phyloP scores from a whole-genome alignment of 2,797 vertebrate species.

The Acanthornis magna region DNA sequence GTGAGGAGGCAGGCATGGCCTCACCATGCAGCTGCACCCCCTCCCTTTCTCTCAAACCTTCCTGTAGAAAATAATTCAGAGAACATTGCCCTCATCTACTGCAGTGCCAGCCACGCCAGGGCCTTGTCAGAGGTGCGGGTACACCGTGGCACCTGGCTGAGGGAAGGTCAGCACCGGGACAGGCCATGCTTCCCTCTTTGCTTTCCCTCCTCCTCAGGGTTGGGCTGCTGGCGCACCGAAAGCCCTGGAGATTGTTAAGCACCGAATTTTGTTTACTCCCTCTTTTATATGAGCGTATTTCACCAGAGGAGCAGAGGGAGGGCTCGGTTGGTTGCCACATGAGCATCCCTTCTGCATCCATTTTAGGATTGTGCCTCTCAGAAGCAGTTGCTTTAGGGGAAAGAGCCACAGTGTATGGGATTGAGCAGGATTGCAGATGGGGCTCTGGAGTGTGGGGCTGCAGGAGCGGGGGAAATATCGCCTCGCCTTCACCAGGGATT shows the following conservation, averaged over 20 bases:
- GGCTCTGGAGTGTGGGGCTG: neutral
- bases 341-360: constrained; percentile 39
- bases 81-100: neutral
- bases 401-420: neutral
- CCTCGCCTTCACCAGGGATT: neutral
- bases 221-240: neutral
- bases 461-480: neutral
- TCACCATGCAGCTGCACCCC: neutral
- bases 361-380: neutral
- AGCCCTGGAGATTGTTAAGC: constrained; percentile 60
- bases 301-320: constrained; percentile 64
- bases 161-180: constrained; percentile 24
- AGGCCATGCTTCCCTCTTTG: constrained; percentile 39
- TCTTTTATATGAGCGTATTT: constrained; percentile 70
- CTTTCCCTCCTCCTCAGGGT: constrained; percentile 25
- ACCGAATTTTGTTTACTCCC: constrained; percentile 55
- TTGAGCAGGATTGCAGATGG: accelerated
- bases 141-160: constrained; percentile 14
- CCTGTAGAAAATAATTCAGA: neutral
- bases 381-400: neutral
- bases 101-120: accelerated
- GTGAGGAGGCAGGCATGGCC: accelerated
- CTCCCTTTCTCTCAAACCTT: neutral
- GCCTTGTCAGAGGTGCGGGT: neutral
- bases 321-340: constrained; percentile 58